phyloP scores from a whole-genome alignment of 2,797 vertebrate genomes.

The Pelodytes ibericus region DNA sequence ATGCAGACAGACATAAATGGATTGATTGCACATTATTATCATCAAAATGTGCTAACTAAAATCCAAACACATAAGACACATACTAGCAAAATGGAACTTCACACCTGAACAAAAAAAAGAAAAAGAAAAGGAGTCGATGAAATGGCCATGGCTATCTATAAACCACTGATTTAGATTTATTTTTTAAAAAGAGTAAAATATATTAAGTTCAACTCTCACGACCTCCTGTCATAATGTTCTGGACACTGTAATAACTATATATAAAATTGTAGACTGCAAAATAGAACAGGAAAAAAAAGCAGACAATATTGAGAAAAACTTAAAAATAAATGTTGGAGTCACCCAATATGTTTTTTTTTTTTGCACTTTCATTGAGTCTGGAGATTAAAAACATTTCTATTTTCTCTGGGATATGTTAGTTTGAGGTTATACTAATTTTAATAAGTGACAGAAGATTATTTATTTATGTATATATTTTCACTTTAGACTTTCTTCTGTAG shows the following conservation, averaged over 20 bases:
- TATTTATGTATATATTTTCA: conserved; percentile 4
- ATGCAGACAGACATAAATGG: no score
- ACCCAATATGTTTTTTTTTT: neutral
- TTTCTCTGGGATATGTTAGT: neutral
- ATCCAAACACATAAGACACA: no score
- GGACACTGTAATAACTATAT: neutral
- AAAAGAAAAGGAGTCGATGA: no score
- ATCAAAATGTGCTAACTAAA: no score
- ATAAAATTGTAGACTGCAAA: neutral
- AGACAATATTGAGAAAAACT: neutral
- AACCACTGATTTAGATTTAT: no score
- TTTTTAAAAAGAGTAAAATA: no score
- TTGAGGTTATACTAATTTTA: neutral
- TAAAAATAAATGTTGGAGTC: neutral
- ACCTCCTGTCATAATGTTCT: neutral
- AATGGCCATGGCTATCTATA: no score
- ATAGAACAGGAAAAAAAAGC: neutral
- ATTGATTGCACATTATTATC: no score
- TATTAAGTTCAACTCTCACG: no score
- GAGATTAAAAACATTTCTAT: neutral
- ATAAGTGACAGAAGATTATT: neutral
- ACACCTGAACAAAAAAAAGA: no score
- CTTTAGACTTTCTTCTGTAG: neutral
- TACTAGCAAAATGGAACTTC: no score
- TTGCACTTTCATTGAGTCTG: neutral